Evolutionary conservation across 2,888 invertebrate genomes (phyloP), one percentile per base, ranked within the genome.

Genomic region (Drosophila nr. fundita): DNA sequence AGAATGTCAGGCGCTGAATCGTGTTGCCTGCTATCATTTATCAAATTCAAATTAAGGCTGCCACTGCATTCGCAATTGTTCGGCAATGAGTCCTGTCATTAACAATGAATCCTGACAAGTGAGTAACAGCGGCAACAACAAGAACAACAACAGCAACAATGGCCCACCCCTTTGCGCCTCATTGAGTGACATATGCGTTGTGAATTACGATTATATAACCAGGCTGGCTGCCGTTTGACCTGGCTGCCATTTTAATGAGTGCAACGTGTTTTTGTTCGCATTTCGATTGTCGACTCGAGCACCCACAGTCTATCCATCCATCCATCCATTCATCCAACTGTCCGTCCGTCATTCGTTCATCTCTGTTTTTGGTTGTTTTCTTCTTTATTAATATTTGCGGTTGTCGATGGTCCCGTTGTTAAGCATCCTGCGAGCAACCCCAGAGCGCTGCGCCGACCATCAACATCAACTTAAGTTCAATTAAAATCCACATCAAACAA

Each of bases 401-500:
- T 83, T 87, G 85, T 80, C 73, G 76, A 68, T 78, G 77, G 78
- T 76, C 50, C 62, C 77, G 79, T 77, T 80, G 77, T 80, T 80
- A 80, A 80, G 74, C 80, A 80, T 80, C 72, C 78, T 55, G 79
- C 66, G 59, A 24, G 49, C 29, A 49, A 49, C 49, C 49, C 29
- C 55, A 40, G 21, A 40, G 15, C 29, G 24, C 45, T 15, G 45
- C 24, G 15, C 42, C 42, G 36, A 83, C 89, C 90, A 83, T 87
- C 89, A 90, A 91, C 90, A 83, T 87, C 89, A 90, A 91, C 91
- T 91, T 91, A 88, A 91, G 91, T 91, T 91, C 91, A 91, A 91
- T 92, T 92, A 91, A 92, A 91, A 91, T 91, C 91, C 91, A 91
- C 90, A 91, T 91, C 91, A 91, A 91, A 91, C 91, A 91, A 87